Conservation (phyloP, 2,113 vertebrate genomes). For the Pelusios castaneus region DNA sequence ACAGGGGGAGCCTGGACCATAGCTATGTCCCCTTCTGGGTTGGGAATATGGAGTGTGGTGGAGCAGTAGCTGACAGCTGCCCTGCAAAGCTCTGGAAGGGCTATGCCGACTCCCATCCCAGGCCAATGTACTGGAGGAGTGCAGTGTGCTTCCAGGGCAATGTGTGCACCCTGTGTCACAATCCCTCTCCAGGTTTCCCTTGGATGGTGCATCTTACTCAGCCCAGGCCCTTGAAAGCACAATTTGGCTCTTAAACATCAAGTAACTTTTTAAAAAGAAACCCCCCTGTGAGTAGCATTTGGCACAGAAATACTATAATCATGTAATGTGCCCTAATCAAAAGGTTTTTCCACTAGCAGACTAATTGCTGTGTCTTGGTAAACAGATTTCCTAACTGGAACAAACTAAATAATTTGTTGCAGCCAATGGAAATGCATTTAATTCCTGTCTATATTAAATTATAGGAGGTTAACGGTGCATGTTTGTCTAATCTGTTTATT, state of each 20-base stretch:
- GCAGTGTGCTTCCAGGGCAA: not conserved
- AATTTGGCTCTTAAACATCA: not conserved
- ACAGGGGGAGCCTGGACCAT: fast-evolving
- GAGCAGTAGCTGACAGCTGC: not conserved
- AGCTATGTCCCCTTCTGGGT: not conserved
- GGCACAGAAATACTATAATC: not conserved
- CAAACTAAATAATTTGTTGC: not conserved
- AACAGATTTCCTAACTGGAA: not conserved
- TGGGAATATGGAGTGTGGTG: not conserved
- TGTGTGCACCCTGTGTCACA: not conserved
- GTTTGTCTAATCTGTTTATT: not conserved
- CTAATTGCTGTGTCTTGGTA: not conserved
- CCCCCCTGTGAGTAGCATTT: not conserved
- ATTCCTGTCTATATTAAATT: not conserved
- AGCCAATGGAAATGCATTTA: not conserved
- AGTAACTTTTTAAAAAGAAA: not conserved
- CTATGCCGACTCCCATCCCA: not conserved
- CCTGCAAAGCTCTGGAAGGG: not conserved
- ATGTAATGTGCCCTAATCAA: not conserved
- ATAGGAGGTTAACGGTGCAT: not conserved
- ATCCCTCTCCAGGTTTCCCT: not conserved
- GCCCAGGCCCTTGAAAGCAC: not conserved
- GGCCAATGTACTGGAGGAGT: not conserved
- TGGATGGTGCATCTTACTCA: not conserved
- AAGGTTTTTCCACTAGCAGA: not conserved